A percentile compares a stretch with the other conserved stretches of the same genome.
These are phyloP conservation scores for Hemiprocne comata DNA, from an alignment of 2,113 vertebrate species.

Conservation along the genomic window DNA sequence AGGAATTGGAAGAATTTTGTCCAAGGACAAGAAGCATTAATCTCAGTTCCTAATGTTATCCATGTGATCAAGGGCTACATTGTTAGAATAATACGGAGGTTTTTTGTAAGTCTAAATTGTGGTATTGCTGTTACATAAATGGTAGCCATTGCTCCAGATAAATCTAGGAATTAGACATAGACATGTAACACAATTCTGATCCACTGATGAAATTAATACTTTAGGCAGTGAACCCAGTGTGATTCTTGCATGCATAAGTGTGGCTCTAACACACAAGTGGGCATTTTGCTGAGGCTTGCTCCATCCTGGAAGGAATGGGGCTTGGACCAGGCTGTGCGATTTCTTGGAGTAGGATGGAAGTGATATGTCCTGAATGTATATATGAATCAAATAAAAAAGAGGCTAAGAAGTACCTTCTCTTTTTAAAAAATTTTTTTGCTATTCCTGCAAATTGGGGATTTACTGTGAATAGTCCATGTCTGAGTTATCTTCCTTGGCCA, in stretches of 20 bases:
- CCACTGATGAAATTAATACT: not conserved
- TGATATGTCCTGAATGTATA: not conserved
- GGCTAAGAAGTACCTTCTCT: not conserved
- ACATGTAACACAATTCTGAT: not conserved
- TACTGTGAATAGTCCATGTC: not conserved
- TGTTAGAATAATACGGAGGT: not conserved
- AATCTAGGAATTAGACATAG: not conserved
- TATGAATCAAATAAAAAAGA: not conserved
- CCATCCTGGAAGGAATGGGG: fast-evolving
- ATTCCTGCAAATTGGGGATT: not conserved
- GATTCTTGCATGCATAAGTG: fast-evolving
- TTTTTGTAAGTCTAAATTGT: not conserved
- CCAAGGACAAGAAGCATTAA: conserved; percentile 8
- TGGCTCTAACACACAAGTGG: not conserved
- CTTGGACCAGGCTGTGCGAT: not conserved
- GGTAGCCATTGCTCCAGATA: not conserved
- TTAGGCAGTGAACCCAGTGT: not conserved
- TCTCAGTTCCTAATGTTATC: not conserved
- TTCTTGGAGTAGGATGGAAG: not conserved
- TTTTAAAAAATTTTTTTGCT: not conserved
- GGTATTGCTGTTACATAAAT: not conserved
- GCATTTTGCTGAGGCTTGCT: not conserved
- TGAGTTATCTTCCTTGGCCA: not conserved
- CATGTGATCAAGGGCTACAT: not conserved
- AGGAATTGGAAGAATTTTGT: conserved; percentile 43